Conservation (phyloP, 1,140 invertebrate species). For the Antheraea pernyi region DNA sequence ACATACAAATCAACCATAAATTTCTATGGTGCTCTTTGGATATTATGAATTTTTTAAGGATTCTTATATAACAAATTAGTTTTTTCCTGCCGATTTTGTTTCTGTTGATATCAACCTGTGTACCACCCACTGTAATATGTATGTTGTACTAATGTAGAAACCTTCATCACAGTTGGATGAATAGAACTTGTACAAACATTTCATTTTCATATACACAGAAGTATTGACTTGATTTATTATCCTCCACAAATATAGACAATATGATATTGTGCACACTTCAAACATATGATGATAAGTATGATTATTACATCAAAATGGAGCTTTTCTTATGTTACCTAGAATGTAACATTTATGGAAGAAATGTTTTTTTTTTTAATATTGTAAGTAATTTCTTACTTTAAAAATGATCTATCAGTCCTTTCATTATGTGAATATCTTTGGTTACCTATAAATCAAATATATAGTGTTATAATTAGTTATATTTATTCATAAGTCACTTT, state of each 20-base stretch:
- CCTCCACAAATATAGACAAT: slow-evolving; percentile 20
- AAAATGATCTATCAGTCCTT: slow-evolving; percentile 57
- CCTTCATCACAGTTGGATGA: too few species aligned
- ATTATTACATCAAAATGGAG: slow-evolving; percentile 20
- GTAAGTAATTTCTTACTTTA: slow-evolving; percentile 34
- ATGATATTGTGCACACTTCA: slow-evolving; percentile 69
- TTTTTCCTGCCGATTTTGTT: too few species aligned
- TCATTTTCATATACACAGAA: too few species aligned
- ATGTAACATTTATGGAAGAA: slow-evolving; percentile 51
- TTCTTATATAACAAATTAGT: too few species aligned
- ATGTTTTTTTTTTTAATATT: slow-evolving; percentile 23
- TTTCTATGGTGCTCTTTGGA: too few species aligned
- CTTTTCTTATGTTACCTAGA: slow-evolving; percentile 40
- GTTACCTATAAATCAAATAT: slow-evolving; percentile 32
- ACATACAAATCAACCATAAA: too few species aligned
- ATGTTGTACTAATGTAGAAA: too few species aligned
- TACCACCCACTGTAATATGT: too few species aligned
- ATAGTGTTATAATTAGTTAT: slow-evolving; percentile 6
- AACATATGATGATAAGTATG: slow-evolving; percentile 38
- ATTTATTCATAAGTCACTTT: slow-evolving; percentile 12
- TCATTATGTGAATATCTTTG: slow-evolving; percentile 58
- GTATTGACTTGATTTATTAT: slow-evolving; percentile 32
- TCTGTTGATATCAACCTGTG: too few species aligned
- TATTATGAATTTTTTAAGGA: too few species aligned
- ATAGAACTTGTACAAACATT: too few species aligned